Evolutionary conservation across 2,113 vertebrate species (phyloP).

Genomic region (Microcebus murinus): DNA sequence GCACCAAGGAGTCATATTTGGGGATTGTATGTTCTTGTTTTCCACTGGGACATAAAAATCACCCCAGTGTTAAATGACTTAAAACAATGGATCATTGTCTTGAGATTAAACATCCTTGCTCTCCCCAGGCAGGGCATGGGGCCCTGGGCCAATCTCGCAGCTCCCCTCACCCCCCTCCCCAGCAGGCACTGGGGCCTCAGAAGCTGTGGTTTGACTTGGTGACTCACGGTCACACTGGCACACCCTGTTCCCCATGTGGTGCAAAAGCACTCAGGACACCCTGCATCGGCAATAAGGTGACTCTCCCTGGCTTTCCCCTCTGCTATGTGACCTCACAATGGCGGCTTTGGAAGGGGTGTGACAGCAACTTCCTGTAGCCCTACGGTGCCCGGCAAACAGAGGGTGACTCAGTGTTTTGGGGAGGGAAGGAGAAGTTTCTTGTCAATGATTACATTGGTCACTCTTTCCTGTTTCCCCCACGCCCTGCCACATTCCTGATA

Average conservation of each 20-base stretch:
- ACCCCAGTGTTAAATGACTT: too few relatives aligned
- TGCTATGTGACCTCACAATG: background rate
- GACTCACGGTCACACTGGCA: background rate
- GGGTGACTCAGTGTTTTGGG: background rate
- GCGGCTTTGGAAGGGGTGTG: background rate
- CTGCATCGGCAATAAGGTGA: background rate
- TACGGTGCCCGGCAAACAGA: background rate
- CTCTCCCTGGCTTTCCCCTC: background rate
- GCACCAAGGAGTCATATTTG: too few relatives aligned
- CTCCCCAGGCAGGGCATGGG: background rate
- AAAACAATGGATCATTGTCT: too few relatives aligned
- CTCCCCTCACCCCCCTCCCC: background rate
- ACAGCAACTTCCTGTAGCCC: conserved; percentile 22
- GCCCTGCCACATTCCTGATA: background rate
- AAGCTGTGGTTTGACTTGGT: background rate
- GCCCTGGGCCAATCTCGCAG: background rate
- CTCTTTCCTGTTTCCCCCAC: background rate
- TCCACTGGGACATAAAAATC: too few relatives aligned
- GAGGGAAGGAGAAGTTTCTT: background rate
- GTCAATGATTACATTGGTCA: background rate
- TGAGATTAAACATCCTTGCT: background rate
- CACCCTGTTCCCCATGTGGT: background rate
- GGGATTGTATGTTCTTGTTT: too few relatives aligned
- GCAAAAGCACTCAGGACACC: conserved; percentile 23
- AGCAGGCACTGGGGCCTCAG: background rate